phyloP scores from a whole-genome alignment of 2,797 vertebrate species.

The Telmatherina bonti region DNA sequence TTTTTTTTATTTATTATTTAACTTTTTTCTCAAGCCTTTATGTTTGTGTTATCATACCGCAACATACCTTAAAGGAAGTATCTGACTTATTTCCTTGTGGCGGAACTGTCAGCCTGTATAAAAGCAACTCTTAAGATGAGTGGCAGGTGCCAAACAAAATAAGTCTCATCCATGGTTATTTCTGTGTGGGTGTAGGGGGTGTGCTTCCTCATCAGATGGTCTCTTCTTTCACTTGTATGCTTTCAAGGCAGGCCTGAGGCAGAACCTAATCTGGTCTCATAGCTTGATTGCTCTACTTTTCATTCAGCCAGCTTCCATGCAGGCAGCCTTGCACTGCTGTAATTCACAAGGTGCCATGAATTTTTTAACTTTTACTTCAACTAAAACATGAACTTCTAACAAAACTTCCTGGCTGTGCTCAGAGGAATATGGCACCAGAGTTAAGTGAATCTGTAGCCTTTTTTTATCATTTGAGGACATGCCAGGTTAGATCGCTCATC shows the following conservation, averaged over 20 bases:
- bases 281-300: constrained; percentile 67
- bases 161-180: constrained; percentile 32
- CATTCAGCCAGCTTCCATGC: constrained; percentile 52
- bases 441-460: constrained; percentile 20
- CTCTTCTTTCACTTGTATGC: constrained; percentile 49
- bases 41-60: constrained; percentile 19
- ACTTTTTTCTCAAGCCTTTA: neutral
- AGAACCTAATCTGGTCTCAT: constrained; percentile 65
- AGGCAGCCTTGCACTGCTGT: constrained; percentile 24
- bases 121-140: constrained; percentile 59
- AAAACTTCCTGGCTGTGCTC: constrained; percentile 44
- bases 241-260: constrained; percentile 62
- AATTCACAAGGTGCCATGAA: constrained; percentile 52
- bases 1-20: neutral
- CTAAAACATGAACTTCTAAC: constrained; percentile 41
- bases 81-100: constrained; percentile 41
- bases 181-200: constrained; percentile 1
- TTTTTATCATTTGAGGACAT: constrained; percentile 47
- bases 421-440: constrained; percentile 13
- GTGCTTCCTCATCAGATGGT: constrained; percentile 59
- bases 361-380: constrained; percentile 48
- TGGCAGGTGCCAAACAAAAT: constrained; percentile 64
- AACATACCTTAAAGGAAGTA: constrained; percentile 37
- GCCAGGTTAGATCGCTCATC: constrained; percentile 42
- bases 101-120: constrained; percentile 57